These are phyloP conservation scores for Sebastes oblongus DNA, from an alignment of 2,797 vertebrate genomes.

Conservation along the genomic window DNA sequence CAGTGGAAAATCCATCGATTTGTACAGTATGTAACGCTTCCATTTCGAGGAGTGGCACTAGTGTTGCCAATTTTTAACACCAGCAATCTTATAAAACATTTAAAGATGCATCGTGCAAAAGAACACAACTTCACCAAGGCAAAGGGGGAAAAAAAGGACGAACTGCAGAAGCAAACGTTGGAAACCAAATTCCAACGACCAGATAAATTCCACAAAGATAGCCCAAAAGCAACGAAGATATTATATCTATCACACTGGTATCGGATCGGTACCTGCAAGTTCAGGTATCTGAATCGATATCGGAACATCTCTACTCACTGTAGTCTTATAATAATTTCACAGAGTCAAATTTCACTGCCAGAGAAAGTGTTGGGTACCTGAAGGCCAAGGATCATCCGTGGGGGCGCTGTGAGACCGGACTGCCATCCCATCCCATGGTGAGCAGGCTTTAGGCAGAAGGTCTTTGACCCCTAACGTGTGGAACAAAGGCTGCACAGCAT, in stretches of 20 bases:
- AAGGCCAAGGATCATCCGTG: constrained; percentile 24
- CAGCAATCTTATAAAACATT: neutral
- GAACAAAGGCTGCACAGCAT: constrained; percentile 10
- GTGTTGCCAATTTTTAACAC: no score
- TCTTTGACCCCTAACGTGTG: constrained; percentile 3
- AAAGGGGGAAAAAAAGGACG: neutral
- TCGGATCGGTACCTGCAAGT: neutral
- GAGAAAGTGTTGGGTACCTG: constrained; percentile 57
- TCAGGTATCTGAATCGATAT: neutral
- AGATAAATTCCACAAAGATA: neutral
- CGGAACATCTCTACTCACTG: neutral
- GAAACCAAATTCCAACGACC: neutral
- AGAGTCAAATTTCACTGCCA: neutral
- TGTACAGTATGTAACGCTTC: neutral
- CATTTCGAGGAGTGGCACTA: neutral
- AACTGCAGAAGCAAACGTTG: no score
- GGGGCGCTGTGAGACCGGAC: neutral
- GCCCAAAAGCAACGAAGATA: neutral
- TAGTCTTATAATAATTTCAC: neutral
- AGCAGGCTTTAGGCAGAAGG: neutral
- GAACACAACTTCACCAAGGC: neutral
- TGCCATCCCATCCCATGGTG: constrained; percentile 14
- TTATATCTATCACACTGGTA: neutral
- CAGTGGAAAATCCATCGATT: neutral
- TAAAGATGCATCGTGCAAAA: neutral